Percentiles rank a stretch among this genome's conserved stretches.
phyloP scores from a whole-genome alignment of 1,140 invertebrate genomes.

The Pseudachorutes palmiensis region DNA sequence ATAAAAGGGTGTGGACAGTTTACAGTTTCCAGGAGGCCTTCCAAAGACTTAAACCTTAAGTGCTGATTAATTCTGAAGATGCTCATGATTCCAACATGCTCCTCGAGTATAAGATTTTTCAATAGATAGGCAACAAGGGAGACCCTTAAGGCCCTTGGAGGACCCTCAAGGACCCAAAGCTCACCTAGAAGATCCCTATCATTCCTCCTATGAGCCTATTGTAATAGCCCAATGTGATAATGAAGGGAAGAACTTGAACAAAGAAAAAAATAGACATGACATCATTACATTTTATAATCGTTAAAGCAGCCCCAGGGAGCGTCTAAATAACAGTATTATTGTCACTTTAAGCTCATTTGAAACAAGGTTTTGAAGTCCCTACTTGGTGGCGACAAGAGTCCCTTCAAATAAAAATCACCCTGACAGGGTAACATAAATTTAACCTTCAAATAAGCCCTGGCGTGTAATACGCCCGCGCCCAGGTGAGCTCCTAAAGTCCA shows the following conservation, averaged over 20 bases:
- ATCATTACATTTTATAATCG: conserved; percentile 11
- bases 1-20: too few species aligned
- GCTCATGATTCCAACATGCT: background rate
- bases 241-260: background rate
- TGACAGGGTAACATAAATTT: too few species aligned
- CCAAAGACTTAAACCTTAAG: too few species aligned
- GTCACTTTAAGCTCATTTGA: background rate
- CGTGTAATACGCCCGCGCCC: too few species aligned
- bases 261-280: background rate
- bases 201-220: background rate
- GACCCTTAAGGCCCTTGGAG: background rate
- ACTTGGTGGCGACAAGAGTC: too few species aligned
- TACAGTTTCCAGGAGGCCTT: too few species aligned
- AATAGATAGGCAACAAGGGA: too few species aligned
- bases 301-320: background rate
- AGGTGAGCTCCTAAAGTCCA: too few species aligned
- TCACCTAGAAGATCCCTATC: conserved; percentile 13
- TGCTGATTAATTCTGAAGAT: conserved; percentile 8
- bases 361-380: too few species aligned
- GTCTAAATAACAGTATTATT: background rate
- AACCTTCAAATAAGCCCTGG: too few species aligned
- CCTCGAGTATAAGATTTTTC: too few species aligned
- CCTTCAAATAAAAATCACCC: too few species aligned
- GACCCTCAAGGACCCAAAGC: background rate
- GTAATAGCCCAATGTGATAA: background rate